A percentile compares a stretch with the other conserved stretches of the same genome.
These are phyloP conservation scores for Sterna hirundo DNA, from an alignment of 2,113 vertebrate genomes.

Conservation along the genomic window DNA sequence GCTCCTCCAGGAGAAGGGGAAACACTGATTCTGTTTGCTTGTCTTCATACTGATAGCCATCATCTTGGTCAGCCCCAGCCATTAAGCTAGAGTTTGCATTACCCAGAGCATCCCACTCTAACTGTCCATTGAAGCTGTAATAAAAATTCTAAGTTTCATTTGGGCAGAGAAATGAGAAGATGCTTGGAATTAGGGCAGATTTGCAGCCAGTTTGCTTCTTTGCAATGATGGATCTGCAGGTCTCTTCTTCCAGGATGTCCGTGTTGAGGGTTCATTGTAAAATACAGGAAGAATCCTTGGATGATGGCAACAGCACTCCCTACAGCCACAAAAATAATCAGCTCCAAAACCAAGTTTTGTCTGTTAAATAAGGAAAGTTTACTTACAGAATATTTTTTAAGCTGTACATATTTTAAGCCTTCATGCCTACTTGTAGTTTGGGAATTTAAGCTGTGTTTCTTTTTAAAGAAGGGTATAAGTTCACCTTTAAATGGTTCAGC, in stretches of 20 bases:
- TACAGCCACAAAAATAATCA: background rate
- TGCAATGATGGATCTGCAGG: fast-evolving
- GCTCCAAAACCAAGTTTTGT: background rate
- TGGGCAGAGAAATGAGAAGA: background rate
- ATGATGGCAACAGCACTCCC: background rate
- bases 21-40: background rate
- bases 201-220: background rate
- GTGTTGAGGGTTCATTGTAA: background rate
- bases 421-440: background rate
- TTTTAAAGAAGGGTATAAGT: background rate
- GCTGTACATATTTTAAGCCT: background rate
- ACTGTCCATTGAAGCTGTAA: background rate
- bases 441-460: background rate
- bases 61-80: background rate
- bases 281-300: background rate
- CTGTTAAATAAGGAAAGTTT: background rate
- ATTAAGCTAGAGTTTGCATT: background rate
- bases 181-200: background rate
- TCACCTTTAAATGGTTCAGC: background rate
- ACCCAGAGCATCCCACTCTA: background rate
- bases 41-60: background rate
- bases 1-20: background rate
- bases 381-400: background rate
- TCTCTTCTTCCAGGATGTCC: fast-evolving
- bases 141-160: background rate